A percentile compares a stretch with the other conserved stretches of the same genome.
Conservation (phyloP, 1,140 invertebrate genomes). For the Cyrtorhinus lividipennis region DNA sequence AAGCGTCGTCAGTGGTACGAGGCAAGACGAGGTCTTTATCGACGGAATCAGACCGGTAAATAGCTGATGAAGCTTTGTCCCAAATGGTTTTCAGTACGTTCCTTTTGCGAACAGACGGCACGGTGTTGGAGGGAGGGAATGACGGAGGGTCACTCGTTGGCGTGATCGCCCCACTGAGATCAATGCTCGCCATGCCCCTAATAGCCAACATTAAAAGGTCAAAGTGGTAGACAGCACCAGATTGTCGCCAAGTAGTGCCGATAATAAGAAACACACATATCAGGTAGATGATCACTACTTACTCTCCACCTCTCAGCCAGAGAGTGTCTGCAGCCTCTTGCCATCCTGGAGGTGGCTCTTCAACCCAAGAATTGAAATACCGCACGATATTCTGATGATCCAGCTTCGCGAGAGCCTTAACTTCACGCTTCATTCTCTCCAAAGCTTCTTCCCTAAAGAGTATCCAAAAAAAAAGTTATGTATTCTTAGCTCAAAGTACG, state of each 20-base stretch:
- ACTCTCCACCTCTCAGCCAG: conserved; percentile 35
- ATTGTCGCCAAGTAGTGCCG: too few relatives aligned
- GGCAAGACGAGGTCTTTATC: neutral
- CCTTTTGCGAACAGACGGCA: neutral
- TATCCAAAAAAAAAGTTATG: too few relatives aligned
- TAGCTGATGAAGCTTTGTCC: conserved; percentile 18
- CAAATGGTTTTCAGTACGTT: conserved; percentile 17
- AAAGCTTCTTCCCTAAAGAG: conserved; percentile 51
- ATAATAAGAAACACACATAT: too few relatives aligned
- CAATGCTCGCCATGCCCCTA: neutral
- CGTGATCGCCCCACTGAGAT: conserved; percentile 20
- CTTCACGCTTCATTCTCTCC: conserved; percentile 82
- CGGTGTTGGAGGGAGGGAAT: neutral
- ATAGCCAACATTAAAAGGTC: too few relatives aligned
- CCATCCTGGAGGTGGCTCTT: conserved; percentile 76
- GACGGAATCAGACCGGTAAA: neutral
- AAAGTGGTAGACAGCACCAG: too few relatives aligned
- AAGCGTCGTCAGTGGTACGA: conserved; percentile 1
- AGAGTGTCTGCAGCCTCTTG: conserved; percentile 61
- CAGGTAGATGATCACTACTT: too few relatives aligned
- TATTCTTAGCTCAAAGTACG: too few relatives aligned
- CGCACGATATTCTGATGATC: conserved; percentile 91
- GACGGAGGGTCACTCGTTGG: conserved; percentile 14
- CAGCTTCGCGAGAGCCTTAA: conserved; percentile 80
- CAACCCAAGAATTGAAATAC: conserved; percentile 89